These are phyloP conservation scores for Ophion ventricosus DNA, from an alignment of 2,888 invertebrate species.

Conservation along the genomic window DNA sequence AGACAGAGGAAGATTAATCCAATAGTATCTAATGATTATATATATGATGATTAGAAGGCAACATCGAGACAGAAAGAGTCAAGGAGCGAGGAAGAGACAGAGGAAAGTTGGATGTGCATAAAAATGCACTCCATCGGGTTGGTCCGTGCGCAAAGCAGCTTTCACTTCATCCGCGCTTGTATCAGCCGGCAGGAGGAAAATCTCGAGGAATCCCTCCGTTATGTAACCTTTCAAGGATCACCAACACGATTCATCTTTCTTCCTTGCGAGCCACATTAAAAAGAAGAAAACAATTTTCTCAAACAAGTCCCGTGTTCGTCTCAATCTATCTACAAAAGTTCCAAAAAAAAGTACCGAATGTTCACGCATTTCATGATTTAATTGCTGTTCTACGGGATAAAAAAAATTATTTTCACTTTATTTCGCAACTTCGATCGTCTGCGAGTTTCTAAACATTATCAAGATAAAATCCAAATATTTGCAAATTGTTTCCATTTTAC, in stretches of 20 bases:
- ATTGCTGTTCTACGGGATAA: neutral
- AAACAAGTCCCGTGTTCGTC: neutral
- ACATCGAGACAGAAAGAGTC: conserved; percentile 2
- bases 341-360: neutral
- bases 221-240: conserved; percentile 53
- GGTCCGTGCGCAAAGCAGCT: conserved; percentile 50
- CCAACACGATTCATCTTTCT: conserved; percentile 18
- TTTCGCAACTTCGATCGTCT: neutral
- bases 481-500: neutral
- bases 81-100: conserved; percentile 26
- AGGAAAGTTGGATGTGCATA: conserved; percentile 19
- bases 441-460: neutral
- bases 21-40: neutral
- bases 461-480: neutral
- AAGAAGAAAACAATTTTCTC: neutral
- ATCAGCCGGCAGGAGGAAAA: conserved; percentile 46
- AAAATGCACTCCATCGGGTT: conserved; percentile 32
- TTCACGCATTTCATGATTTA: neutral
- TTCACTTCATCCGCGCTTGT: conserved; percentile 60
- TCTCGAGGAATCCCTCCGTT: conserved; percentile 34
- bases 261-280: neutral
- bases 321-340: neutral
- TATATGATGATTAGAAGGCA: neutral
- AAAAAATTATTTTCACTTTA: neutral
- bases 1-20: neutral